Conservation (phyloP, 2,888 invertebrate species). For the Drosophila ustulata region DNA sequence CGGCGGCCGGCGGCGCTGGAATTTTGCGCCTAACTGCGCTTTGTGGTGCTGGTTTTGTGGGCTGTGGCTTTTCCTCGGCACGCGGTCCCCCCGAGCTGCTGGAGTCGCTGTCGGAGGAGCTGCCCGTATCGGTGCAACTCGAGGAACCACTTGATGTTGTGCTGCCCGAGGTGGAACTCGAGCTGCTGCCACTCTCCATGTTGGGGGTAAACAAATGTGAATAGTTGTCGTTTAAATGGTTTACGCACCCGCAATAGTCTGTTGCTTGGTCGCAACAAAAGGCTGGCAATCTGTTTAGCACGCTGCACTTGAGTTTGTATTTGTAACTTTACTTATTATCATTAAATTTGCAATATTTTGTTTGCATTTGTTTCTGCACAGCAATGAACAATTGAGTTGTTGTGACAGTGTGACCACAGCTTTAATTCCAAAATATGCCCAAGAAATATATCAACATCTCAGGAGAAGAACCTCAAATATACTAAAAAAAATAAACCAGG, state of each 20-base stretch:
- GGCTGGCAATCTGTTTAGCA: background rate
- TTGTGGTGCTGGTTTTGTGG: slow-evolving; percentile 43
- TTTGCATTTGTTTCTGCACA: slow-evolving; percentile 55
- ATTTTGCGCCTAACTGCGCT: slow-evolving; percentile 43
- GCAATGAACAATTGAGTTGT: slow-evolving; percentile 35
- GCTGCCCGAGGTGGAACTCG: slow-evolving; percentile 89
- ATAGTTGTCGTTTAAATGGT: background rate
- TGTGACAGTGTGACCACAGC: background rate
- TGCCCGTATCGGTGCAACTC: slow-evolving; percentile 87
- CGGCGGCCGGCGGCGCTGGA: slow-evolving; percentile 26
- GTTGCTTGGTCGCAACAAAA: background rate
- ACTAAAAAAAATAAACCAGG: background rate
- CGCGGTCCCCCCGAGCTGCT: slow-evolving; percentile 84
- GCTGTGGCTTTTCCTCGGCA: slow-evolving; percentile 82
- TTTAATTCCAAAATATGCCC: background rate
- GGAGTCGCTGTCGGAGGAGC: slow-evolving; percentile 89
- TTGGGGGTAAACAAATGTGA: slow-evolving; percentile 17
- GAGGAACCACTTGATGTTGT: slow-evolving; percentile 89
- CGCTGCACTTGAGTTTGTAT: background rate
- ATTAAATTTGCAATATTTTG: slow-evolving; percentile 21
- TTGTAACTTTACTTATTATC: background rate
- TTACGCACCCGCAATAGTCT: background rate
- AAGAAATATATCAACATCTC: background rate
- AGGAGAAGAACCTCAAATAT: background rate
- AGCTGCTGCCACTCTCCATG: slow-evolving; percentile 76